phyloP scores from a whole-genome alignment of 2,113 vertebrate species.

The Phainopepla nitens region DNA sequence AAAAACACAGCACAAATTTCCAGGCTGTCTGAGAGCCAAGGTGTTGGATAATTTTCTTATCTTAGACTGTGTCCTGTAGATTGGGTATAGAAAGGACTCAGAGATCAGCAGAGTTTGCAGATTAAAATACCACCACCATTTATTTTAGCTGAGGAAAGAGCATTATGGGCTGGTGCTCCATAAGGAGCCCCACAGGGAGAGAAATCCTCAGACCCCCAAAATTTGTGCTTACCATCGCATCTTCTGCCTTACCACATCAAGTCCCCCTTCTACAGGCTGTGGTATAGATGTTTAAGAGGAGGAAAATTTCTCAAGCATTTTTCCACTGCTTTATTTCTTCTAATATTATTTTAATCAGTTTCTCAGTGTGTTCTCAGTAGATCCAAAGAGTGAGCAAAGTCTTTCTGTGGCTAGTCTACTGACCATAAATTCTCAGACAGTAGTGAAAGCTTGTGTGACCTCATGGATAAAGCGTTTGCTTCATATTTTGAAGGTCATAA shows the following conservation, averaged over 20 bases:
- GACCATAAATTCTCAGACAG: neutral
- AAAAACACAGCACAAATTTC: neutral
- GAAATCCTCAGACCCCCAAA: neutral
- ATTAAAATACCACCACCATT: neutral
- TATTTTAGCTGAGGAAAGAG: neutral
- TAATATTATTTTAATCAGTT: neutral
- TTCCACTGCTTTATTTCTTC: neutral
- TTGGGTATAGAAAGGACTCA: neutral
- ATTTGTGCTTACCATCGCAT: neutral
- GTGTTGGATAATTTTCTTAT: neutral
- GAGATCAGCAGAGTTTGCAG: neutral
- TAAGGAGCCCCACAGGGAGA: rapidly evolving
- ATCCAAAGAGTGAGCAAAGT: neutral
- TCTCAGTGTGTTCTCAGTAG: neutral
- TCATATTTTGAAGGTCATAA: slow-evolving; percentile 38
- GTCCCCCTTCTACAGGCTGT: neutral
- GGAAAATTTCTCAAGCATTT: neutral
- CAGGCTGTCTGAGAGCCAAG: neutral
- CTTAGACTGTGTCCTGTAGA: neutral
- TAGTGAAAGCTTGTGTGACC: slow-evolving; percentile 6
- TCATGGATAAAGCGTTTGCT: slow-evolving; percentile 27
- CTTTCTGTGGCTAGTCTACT: neutral
- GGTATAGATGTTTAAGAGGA: neutral
- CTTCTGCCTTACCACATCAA: neutral
- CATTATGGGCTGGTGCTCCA: neutral